Conservation (phyloP, 1,140 invertebrate genomes). For the Drosophila baimaii region DNA sequence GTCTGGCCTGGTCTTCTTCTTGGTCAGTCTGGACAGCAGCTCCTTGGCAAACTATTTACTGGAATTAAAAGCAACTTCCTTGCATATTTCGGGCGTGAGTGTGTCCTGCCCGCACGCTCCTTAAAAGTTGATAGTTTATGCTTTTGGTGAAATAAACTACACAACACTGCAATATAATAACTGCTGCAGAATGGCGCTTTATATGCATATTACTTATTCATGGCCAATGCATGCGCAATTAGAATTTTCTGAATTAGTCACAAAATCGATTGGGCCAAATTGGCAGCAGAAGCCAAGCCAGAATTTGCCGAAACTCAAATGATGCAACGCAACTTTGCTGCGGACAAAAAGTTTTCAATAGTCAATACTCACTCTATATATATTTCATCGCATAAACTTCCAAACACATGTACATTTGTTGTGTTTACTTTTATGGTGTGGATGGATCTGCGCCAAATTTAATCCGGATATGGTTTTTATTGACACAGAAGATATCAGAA, state of each 20-base stretch:
- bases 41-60: slow-evolving; percentile 69
- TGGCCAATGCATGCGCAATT: slow-evolving; percentile 74
- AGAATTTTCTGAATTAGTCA: slow-evolving; percentile 78
- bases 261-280: slow-evolving; percentile 74
- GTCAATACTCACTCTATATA: slow-evolving; percentile 21
- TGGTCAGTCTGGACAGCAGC: slow-evolving; percentile 39
- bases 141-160: slow-evolving; percentile 52
- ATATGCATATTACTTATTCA: slow-evolving; percentile 73
- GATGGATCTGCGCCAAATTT: slow-evolving; percentile 37
- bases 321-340: slow-evolving; percentile 28
- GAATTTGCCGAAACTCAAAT: slow-evolving; percentile 27
- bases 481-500: slow-evolving; percentile 18
- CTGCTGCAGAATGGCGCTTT: slow-evolving; percentile 43
- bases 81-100: slow-evolving; percentile 53
- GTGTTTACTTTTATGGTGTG: slow-evolving; percentile 36
- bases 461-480: slow-evolving; percentile 45
- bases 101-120: slow-evolving; percentile 42
- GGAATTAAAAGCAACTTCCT: slow-evolving; percentile 67
- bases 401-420: slow-evolving; percentile 4
- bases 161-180: slow-evolving; percentile 58
- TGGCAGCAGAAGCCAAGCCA: slow-evolving; percentile 51
- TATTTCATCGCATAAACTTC: slow-evolving; percentile 4
- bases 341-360: slow-evolving; percentile 40
- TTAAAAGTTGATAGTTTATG: slow-evolving; percentile 78
- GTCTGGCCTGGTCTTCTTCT: slow-evolving; percentile 2